Evolutionary conservation across 2,113 vertebrate genomes (phyloP).

Genomic region (Oncorhynchus masou): DNA sequence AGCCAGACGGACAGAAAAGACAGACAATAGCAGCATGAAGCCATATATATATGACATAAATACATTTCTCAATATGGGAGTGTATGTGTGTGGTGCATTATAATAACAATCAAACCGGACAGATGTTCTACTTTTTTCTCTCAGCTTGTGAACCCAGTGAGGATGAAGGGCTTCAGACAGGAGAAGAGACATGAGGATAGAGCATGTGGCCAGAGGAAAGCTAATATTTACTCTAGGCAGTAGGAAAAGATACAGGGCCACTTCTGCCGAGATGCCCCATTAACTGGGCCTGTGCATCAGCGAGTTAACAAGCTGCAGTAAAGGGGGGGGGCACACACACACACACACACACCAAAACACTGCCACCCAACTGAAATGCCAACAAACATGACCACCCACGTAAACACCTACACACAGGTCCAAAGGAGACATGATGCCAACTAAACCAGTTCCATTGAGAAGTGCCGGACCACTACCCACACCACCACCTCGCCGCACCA

Average conservation of each 20-base stretch:
- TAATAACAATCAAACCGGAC: not conserved
- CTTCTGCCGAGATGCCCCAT: constrained; percentile 17
- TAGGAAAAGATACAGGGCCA: constrained; percentile 3
- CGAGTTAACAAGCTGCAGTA: constrained; percentile 25
- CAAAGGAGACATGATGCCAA: not conserved
- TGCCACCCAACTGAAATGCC: not conserved
- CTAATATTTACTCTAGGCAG: constrained; percentile 23
- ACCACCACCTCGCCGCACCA: too few relatives aligned
- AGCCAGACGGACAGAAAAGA: not conserved
- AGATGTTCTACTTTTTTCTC: not conserved
- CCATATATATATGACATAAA: not conserved
- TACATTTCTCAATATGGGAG: not conserved
- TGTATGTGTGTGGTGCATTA: not conserved
- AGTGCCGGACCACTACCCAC: too few relatives aligned
- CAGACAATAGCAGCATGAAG: not conserved
- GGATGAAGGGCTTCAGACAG: not conserved
- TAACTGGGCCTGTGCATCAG: constrained; percentile 29
- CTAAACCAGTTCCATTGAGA: not conserved
- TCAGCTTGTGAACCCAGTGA: not conserved
- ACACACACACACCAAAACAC: not conserved
- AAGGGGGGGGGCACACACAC: not conserved
- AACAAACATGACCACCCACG: constrained; percentile 16
- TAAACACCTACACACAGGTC: not conserved
- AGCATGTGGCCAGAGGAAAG: constrained; percentile 13
- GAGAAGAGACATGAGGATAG: not conserved